Conservation (phyloP, 2,797 vertebrate genomes). For the Urosaurus nigricauda region DNA sequence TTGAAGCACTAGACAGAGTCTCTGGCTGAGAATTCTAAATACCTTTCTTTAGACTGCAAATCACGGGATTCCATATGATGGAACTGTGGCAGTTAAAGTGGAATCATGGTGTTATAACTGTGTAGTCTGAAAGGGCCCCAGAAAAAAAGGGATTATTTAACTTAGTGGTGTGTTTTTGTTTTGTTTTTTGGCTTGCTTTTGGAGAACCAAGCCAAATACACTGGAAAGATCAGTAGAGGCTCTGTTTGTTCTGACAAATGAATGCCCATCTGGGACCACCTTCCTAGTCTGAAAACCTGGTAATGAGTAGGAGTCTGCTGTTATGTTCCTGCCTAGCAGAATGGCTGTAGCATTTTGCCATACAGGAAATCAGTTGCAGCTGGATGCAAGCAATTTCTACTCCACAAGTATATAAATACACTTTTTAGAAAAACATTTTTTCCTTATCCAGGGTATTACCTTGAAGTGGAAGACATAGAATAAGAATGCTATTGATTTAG, state of each 20-base stretch:
- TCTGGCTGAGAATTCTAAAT: too few species aligned
- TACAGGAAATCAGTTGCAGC: conserved; percentile 81
- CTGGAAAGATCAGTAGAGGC: conserved; percentile 59
- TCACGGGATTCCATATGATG: too few species aligned
- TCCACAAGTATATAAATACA: conserved; percentile 72
- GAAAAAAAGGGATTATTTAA: conserved; percentile 34
- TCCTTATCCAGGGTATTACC: neutral
- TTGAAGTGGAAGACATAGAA: conserved; percentile 55
- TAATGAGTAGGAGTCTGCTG: conserved; percentile 64
- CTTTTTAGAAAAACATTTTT: conserved; percentile 47
- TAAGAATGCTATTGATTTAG: conserved; percentile 15
- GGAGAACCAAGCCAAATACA: conserved; percentile 63
- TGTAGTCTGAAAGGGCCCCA: neutral
- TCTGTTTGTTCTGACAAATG: conserved; percentile 75
- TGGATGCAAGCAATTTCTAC: conserved; percentile 73
- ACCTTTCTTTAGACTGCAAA: too few species aligned
- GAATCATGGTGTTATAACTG: too few species aligned
- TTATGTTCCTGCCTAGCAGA: conserved; percentile 76
- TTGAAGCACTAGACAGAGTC: too few species aligned
- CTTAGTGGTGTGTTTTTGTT: conserved; percentile 19
- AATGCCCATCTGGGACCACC: conserved; percentile 62
- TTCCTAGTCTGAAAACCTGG: conserved; percentile 63
- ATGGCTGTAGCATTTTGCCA: conserved; percentile 74
- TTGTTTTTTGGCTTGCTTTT: conserved; percentile 58
- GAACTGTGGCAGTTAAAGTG: too few species aligned